Evolutionary conservation across 2,888 invertebrate species (phyloP), one percentile per base, ranked within the genome.

Genomic region (Acheta domesticus): DNA sequence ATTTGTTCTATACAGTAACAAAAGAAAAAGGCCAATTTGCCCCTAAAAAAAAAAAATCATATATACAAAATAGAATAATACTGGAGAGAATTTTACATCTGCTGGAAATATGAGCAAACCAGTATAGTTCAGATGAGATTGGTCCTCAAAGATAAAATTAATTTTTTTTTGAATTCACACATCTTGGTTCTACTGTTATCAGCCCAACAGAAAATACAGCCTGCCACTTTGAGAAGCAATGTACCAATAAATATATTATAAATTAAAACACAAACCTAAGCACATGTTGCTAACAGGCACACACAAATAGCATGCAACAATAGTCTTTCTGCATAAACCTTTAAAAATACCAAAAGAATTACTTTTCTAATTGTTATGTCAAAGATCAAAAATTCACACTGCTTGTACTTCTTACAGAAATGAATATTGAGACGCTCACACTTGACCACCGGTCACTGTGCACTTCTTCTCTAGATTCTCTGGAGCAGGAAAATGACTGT

Each of bases 381-480:
- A 36, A 36, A 36, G 36, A 36, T 36, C 36, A 36, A 36, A 36
- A 36, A 36, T 36, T 36, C 36, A 36, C 36, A 36, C 36, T 36
- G 36, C 36, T 36, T 36, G 36, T 36, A 36, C 36, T 36, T 36
- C 36, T 8, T 36, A 36, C 8, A 36, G 36, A 36, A 36, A 36
- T 8, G 4, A 36, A 36, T 36, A 36, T 36, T 36, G 36, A 36
- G 36, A 36, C 0, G 5, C n/a, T 62, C n/a, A 62, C 62, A 62
- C 62, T 62, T 62, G 62, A 19, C 62, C 81, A 80, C 82, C 81
- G 12, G 81, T 80, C 50, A 79, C 80, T 20, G 80, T 79, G 73
- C 80, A 80, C 77, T 80, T 80, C 77, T 82, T 82, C 36, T 82
- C 81, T 23, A 78, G 50, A 77, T 77, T 81, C 49, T 80, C 82